Percentiles rank a stretch among this genome's conserved stretches.
Evolutionary conservation across 2,888 invertebrate genomes (phyloP).

Genomic region (Entomobrya proxima): DNA sequence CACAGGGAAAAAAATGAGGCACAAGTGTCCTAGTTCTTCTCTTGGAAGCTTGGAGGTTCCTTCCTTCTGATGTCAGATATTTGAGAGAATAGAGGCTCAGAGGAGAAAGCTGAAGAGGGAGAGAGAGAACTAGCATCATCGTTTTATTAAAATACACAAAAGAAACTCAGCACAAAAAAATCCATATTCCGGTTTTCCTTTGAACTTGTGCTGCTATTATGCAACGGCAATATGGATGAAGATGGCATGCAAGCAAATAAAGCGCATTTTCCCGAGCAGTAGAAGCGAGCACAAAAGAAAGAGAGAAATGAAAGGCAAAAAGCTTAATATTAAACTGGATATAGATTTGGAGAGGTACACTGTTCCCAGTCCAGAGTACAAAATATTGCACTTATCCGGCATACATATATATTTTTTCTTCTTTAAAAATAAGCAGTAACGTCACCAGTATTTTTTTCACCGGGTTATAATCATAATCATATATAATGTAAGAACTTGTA

Average conservation of each 20-base stretch:
- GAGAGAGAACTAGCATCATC: neutral
- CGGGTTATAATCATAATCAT: neutral
- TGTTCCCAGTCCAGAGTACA: no score
- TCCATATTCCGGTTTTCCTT: neutral
- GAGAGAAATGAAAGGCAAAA: neutral
- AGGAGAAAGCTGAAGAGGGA: no score
- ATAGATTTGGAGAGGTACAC: neutral
- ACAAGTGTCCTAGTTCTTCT: constrained; percentile 45
- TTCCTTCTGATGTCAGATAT: constrained; percentile 44
- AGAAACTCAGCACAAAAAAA: constrained; percentile 10
- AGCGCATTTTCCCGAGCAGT: neutral
- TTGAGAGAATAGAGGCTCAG: neutral
- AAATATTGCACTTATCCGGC: no score
- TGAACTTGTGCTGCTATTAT: constrained; percentile 3
- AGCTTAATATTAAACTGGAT: neutral
- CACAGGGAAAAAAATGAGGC: neutral
- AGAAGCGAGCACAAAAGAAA: neutral
- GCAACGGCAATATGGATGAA: no score
- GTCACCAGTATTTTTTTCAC: no score
- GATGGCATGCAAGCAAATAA: constrained; percentile 1
- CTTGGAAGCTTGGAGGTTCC: neutral
- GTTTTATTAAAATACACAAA: constrained; percentile 5
- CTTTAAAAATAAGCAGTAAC: no score
- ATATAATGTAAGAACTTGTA: neutral
- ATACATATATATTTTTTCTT: no score